phyloP scores from a whole-genome alignment of 2,888 invertebrate genomes.

The Phanerotoma sp. region DNA sequence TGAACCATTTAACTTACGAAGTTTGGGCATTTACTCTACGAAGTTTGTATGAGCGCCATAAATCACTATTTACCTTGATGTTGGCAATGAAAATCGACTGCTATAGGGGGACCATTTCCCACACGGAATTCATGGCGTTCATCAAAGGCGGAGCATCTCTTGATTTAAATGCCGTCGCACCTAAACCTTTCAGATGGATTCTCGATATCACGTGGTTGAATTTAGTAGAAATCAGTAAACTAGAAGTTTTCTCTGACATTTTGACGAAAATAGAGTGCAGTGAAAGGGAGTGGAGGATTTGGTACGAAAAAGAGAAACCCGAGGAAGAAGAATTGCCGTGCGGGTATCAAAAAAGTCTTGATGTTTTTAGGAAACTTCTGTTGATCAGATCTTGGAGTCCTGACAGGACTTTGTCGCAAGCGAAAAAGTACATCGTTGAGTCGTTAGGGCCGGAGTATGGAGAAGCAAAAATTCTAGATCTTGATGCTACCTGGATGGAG shows the following conservation, averaged over 20 bases:
- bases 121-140: slow-evolving; percentile 91
- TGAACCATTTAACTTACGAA: slow-evolving; percentile 86
- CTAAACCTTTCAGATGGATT: slow-evolving; percentile 94
- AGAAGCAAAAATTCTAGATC: slow-evolving; percentile 87
- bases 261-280: slow-evolving; percentile 79
- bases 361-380: slow-evolving; percentile 83
- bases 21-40: slow-evolving; percentile 91
- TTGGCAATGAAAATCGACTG: slow-evolving; percentile 94
- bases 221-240: slow-evolving; percentile 87
- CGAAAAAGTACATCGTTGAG: slow-evolving; percentile 87
- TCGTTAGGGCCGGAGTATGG: slow-evolving; percentile 86
- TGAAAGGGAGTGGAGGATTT: slow-evolving; percentile 84
- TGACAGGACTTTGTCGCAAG: slow-evolving; percentile 91
- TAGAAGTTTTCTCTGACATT: slow-evolving; percentile 77
- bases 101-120: slow-evolving; percentile 76
- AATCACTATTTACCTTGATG: slow-evolving; percentile 89
- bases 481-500: slow-evolving; percentile 88
- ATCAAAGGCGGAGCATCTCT: slow-evolving; percentile 96
- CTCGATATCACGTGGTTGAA: slow-evolving; percentile 96
- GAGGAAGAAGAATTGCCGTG: slow-evolving; percentile 91
- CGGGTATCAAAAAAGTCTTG: slow-evolving; percentile 81
- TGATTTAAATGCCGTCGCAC: slow-evolving; percentile 87
- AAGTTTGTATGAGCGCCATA: slow-evolving; percentile 91
- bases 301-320: slow-evolving; percentile 92
- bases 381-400: slow-evolving; percentile 94